Conservation (phyloP, 2,888 invertebrate genomes). For the Esperia sulphurella region DNA sequence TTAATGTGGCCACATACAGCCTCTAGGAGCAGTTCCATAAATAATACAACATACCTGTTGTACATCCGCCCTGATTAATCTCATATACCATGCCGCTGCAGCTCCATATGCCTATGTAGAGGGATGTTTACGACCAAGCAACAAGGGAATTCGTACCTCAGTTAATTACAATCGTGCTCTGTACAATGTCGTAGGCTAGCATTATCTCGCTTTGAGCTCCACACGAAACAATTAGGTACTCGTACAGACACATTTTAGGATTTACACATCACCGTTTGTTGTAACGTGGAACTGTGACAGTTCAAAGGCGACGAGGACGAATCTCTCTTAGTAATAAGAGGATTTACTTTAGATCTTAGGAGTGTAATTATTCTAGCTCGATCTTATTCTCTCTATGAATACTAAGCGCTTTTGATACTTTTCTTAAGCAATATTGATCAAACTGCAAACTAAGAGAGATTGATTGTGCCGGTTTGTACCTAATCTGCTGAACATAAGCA, state of each 20-base stretch:
- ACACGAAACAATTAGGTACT: constrained; percentile 1
- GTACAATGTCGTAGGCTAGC: constrained; percentile 24
- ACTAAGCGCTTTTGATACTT: too few species aligned
- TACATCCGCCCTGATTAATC: constrained; percentile 35
- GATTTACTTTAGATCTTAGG: too few species aligned
- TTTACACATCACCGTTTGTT: constrained; percentile 6
- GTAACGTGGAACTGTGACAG: not conserved
- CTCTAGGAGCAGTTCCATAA: constrained; percentile 25
- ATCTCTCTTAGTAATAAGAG: too few species aligned
- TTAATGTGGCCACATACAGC: constrained; percentile 14
- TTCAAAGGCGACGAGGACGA: not conserved
- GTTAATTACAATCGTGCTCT: constrained; percentile 36
- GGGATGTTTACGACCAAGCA: constrained; percentile 19
- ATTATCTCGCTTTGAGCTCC: constrained; percentile 23
- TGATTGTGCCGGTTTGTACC: too few species aligned
- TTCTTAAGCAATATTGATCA: too few species aligned
- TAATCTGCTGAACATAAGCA: too few species aligned
- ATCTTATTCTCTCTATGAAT: too few species aligned
- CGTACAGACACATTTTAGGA: not conserved
- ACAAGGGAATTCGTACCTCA: constrained; percentile 32
- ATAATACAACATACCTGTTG: constrained; percentile 29
- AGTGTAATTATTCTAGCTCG: too few species aligned
- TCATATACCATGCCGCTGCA: constrained; percentile 27
- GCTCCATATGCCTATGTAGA: constrained; percentile 9
- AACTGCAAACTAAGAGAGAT: too few species aligned